A percentile compares a stretch with the other conserved stretches of the same genome.
These are phyloP conservation scores for Aurelia sp. DNA, from an alignment of 30 jellyfish, hydroid and myxozoan species.

Conservation along the genomic window DNA sequence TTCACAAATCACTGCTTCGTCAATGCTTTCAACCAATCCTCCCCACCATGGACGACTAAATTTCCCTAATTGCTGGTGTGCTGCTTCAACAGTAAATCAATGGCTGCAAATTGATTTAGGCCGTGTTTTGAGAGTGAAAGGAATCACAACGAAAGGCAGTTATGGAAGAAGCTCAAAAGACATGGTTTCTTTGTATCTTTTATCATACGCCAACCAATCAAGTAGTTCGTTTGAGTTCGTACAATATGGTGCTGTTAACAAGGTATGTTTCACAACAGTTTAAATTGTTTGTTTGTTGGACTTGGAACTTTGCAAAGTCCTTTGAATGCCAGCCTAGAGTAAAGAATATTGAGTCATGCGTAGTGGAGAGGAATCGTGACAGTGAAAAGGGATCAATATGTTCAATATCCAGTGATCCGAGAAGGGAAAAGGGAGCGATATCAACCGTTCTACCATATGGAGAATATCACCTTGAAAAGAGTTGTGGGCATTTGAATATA, in stretches of 20 bases:
- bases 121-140: slow-evolving; percentile 17
- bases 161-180: slow-evolving; percentile 33
- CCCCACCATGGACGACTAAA: slow-evolving; percentile 49
- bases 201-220: slow-evolving; percentile 23
- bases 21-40: slow-evolving; percentile 24
- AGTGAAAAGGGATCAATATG: too few species aligned
- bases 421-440: too few species aligned
- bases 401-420: too few species aligned
- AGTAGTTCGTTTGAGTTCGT: slow-evolving; percentile 1
- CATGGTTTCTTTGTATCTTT: slow-evolving; percentile 19
- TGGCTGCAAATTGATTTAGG: slow-evolving; percentile 58
- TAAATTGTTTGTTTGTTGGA: too few species aligned
- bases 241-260: slow-evolving; percentile 14
- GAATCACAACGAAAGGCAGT: slow-evolving; percentile 54
- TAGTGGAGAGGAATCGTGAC: too few species aligned
- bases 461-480: too few species aligned
- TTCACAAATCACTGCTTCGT: slow-evolving; percentile 43
- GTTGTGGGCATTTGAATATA: too few species aligned
- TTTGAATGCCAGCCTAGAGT: too few species aligned
- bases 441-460: too few species aligned
- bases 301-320: too few species aligned
- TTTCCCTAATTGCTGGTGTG: slow-evolving; percentile 52
- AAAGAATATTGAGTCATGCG: too few species aligned
- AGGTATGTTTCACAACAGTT: slow-evolving; percentile 1
- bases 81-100: slow-evolving; percentile 16